These are phyloP conservation scores for Cyrtonyx montezumae DNA, from an alignment of 2,113 vertebrate species.

Conservation along the genomic window DNA sequence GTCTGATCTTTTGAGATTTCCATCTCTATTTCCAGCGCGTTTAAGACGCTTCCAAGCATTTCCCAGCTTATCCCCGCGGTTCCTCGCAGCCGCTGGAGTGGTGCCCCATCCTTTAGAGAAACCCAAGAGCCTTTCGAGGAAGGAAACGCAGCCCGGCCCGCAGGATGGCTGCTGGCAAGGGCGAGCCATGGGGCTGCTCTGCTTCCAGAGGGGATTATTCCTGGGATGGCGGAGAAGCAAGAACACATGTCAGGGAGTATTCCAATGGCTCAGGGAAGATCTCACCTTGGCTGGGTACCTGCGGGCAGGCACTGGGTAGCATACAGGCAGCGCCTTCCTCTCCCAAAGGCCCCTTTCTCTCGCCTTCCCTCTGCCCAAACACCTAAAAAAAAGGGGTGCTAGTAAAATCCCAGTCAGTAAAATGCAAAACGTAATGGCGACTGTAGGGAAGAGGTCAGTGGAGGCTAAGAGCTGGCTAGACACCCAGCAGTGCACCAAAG, in stretches of 20 bases:
- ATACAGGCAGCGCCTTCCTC: background rate
- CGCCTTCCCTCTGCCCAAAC: background rate
- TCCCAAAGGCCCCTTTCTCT: background rate
- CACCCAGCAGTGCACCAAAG: background rate
- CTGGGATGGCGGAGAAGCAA: rapidly evolving
- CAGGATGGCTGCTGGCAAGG: background rate
- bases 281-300: background rate
- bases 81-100: constrained; percentile 10
- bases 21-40: constrained; percentile 34
- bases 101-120: background rate
- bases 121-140: constrained; percentile 8
- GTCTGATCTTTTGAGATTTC: constrained; percentile 59
- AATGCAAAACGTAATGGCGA: background rate
- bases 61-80: background rate
- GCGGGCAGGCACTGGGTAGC: background rate
- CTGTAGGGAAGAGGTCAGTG: background rate
- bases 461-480: background rate
- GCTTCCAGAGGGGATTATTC: background rate
- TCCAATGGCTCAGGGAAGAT: background rate
- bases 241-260: background rate
- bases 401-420: background rate
- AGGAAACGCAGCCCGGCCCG: background rate
- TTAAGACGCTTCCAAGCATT: background rate
- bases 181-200: background rate
- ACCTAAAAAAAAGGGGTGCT: background rate